phyloP scores from a whole-genome alignment of 2,113 vertebrate genomes.

The Tragelaphus strepsiceros region DNA sequence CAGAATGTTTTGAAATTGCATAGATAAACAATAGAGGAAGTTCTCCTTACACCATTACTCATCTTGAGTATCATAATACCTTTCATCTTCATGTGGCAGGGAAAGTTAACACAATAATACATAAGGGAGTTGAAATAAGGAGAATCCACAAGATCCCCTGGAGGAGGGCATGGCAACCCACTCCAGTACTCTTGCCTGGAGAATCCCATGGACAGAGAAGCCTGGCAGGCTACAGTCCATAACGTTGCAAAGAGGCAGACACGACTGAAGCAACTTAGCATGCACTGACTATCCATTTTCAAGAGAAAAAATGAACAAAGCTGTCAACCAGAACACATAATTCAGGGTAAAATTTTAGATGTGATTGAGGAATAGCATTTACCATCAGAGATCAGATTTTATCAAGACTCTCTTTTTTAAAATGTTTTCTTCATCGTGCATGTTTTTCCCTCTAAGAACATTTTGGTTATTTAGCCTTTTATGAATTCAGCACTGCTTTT shows the following conservation, averaged over 20 bases:
- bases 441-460: background rate
- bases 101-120: background rate
- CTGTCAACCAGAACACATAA: background rate
- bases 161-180: background rate
- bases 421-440: background rate
- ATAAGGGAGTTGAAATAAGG: background rate
- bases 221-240: background rate
- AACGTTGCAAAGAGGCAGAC: background rate
- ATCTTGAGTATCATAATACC: background rate
- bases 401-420: background rate
- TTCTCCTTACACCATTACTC: background rate
- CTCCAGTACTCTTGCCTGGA: background rate
- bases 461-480: background rate
- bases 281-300: background rate
- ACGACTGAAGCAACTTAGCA: background rate
- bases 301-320: conserved; percentile 20
- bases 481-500: background rate
- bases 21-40: background rate
- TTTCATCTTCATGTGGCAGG: background rate
- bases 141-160: background rate
- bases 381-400: background rate
- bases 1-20: background rate
- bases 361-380: background rate
- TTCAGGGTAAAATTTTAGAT: background rate
- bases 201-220: background rate